Evolutionary conservation across 2,797 vertebrate genomes (phyloP).

Genomic region (Hyperoplus lanceolatus): DNA sequence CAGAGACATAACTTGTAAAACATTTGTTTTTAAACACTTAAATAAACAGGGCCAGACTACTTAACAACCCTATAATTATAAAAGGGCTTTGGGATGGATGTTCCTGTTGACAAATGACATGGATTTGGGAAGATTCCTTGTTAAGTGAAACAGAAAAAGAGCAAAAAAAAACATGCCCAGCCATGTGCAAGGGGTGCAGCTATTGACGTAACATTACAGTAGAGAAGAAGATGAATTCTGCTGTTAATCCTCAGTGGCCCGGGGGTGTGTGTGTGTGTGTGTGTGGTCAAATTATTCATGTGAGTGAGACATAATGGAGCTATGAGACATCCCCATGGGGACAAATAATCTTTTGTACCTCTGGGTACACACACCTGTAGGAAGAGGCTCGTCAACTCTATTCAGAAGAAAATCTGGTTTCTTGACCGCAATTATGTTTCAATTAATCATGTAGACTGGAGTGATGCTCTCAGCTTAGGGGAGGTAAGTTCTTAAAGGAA

Average conservation of each 20-base stretch:
- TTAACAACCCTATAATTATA: slow-evolving; percentile 15
- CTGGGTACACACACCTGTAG: slow-evolving; percentile 71
- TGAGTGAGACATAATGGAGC: slow-evolving; percentile 46
- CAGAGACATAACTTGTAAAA: slow-evolving; percentile 18
- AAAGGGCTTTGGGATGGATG: slow-evolving; percentile 31
- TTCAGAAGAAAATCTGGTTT: slow-evolving; percentile 30
- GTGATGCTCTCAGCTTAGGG: neutral
- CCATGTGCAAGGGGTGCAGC: slow-evolving; percentile 65
- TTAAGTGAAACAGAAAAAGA: neutral
- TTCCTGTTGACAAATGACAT: slow-evolving; percentile 54
- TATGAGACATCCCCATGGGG: slow-evolving; percentile 34
- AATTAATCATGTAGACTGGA: neutral
- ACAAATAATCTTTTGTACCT: slow-evolving; percentile 52
- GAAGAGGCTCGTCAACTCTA: slow-evolving; percentile 4
- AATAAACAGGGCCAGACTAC: neutral
- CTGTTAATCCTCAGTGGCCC: slow-evolving; percentile 50
- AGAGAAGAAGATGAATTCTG: slow-evolving; percentile 39
- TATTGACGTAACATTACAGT: slow-evolving; percentile 35
- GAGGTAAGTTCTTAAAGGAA: no score
- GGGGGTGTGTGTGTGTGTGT: slow-evolving; percentile 65
- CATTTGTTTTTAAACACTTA: slow-evolving; percentile 14
- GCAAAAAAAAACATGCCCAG: slow-evolving; percentile 57
- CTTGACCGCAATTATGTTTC: slow-evolving; percentile 20
- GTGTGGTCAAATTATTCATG: slow-evolving; percentile 35
- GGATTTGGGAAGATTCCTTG: slow-evolving; percentile 41